These are phyloP conservation scores for Globicephala melas DNA, from an alignment of 2,113 vertebrate genomes.

Conservation along the genomic window DNA sequence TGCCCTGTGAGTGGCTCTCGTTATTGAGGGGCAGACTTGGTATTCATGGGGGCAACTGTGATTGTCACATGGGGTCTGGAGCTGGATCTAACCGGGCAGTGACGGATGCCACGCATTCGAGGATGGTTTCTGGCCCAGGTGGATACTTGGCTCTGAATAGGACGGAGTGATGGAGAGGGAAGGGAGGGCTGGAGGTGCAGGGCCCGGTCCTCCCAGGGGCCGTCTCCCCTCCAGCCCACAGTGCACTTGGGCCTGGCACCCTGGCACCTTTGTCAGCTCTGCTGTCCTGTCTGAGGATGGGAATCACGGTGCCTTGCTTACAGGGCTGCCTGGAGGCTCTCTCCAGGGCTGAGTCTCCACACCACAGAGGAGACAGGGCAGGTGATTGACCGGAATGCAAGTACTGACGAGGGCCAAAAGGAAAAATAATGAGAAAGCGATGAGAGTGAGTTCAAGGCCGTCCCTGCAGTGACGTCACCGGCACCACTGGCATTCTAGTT, in stretches of 20 bases:
- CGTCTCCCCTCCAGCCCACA: background rate
- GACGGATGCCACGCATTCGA: background rate
- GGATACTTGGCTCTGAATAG: background rate
- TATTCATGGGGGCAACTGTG: background rate
- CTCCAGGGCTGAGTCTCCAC: background rate
- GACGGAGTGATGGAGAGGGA: background rate
- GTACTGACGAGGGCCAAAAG: background rate
- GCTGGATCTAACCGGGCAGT: fast-evolving
- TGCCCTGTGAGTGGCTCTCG: fast-evolving
- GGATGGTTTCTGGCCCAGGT: background rate
- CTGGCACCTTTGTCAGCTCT: background rate
- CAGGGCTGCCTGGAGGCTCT: fast-evolving
- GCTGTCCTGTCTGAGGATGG: background rate
- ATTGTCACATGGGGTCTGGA: background rate
- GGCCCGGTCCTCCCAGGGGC: background rate
- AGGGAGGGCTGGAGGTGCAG: background rate
- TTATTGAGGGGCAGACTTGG: fast-evolving
- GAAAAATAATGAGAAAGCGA: too few species aligned
- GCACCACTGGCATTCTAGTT: background rate
- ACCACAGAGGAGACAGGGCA: background rate
- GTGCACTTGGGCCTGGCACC: too few species aligned
- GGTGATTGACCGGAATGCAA: background rate
- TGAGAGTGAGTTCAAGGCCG: background rate
- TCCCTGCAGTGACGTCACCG: fast-evolving
- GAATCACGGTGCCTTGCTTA: fast-evolving